Evolutionary conservation across 2,888 invertebrate genomes (phyloP), one percentile per base, ranked within the genome.

Genomic region (Bhutanitis thaidina): DNA sequence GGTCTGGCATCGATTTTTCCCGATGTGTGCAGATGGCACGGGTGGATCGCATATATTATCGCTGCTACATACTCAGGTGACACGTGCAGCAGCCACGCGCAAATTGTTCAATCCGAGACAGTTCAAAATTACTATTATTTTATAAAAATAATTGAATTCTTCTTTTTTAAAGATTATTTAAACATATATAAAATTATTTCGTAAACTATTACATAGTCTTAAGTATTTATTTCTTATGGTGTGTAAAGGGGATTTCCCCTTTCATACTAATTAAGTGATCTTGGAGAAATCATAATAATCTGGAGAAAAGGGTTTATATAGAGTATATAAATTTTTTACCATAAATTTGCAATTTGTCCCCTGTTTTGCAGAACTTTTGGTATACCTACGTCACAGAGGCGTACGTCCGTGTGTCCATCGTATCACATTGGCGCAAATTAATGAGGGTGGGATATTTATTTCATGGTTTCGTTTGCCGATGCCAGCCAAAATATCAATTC

Each of bases 381-480:
- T 49, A 46, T 41, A 40, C 61, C 61, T 69, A 71, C 55, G 32
- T 44, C 37, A 51, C 62, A 61, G 65, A 71, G 74, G 72, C 74
- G 70, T 64, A 46, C 44, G 50, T 50, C 63, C 63, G 72, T 71
- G 71, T 75, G 81, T 79, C 79, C 77, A 72, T 81, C 77, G 79
- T 70, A 79, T 83, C 75, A 79, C 77, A 85, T 85, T 84, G 84
- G 81, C 76, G 82, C 81, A 86, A 86, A 87, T 87, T 85, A 87
- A 88, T 87, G 87, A 87, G 85, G 75, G 78, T 74, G 77, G 77
- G 72, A 77, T 86, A 86, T 87, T 85, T 86, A 87, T 88, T 83
- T 80, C 80, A 73, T 67, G 64, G 76, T 77, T 77, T 77, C 77
- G 71, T 76, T 75, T 74, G 69, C 64, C 70, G 74, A 67, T 71